Percentiles rank a stretch among this genome's conserved stretches.
These are phyloP conservation scores for Drosophila affinis DNA, from an alignment of 2,888 invertebrate genomes.

Conservation along the genomic window DNA sequence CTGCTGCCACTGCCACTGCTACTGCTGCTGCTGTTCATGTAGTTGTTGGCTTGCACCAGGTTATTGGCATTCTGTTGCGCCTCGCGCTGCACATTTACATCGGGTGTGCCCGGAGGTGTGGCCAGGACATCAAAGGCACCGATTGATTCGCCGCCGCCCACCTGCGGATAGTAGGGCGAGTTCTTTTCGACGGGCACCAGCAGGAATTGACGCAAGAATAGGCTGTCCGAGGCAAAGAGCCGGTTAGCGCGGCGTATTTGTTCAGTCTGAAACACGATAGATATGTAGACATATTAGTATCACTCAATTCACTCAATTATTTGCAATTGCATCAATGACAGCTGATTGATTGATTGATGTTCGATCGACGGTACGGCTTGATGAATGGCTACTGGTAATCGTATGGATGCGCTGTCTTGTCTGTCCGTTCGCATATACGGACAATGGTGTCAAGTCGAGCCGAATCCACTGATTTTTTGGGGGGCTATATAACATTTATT, in stretches of 20 bases:
- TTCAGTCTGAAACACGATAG: conserved; percentile 89
- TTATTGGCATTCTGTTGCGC: conserved; percentile 81
- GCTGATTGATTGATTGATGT: conserved; percentile 52
- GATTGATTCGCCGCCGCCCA: conserved; percentile 58
- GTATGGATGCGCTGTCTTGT: conserved; percentile 24
- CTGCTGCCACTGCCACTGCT: conserved; percentile 36
- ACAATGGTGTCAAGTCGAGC: conserved; percentile 24
- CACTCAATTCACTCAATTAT: conserved; percentile 45
- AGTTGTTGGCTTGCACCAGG: conserved; percentile 46
- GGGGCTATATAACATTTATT: conserved; percentile 9
- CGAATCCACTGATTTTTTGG: conserved; percentile 6
- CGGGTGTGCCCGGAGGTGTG: conserved; percentile 80
- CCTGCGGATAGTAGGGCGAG: conserved; percentile 86
- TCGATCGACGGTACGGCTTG: conserved; percentile 24
- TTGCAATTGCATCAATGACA: conserved; percentile 38
- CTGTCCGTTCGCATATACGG: conserved; percentile 24
- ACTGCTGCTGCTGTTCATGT: conserved; percentile 23
- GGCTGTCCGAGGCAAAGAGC: conserved; percentile 95
- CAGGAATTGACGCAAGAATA: conserved; percentile 94
- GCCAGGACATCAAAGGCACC: conserved; percentile 55
- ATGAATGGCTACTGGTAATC: conserved; percentile 7
- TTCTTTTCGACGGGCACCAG: conserved; percentile 92
- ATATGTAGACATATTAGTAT: conserved; percentile 2
- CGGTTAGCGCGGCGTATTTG: conserved; percentile 95
- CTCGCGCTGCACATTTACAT: conserved; percentile 60